Evolutionary conservation across 1,140 invertebrate species (phyloP), one percentile per base, ranked within the genome.

Genomic region (Aphidius ervi): DNA sequence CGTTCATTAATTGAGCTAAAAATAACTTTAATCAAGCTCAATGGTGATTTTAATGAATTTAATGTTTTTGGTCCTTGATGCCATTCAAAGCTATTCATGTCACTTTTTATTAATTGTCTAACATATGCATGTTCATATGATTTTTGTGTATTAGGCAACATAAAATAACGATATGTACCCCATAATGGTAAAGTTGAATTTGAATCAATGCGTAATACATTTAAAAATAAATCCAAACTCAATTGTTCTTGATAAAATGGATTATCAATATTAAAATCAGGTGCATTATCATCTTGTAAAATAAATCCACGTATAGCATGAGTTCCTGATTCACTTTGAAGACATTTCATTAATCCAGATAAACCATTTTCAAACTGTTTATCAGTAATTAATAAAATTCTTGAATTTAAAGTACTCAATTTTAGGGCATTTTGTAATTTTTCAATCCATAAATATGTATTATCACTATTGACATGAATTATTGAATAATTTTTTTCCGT

Each of bases 51-150:
- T 16, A 65, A 61, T 1, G 6, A 39, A 3, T 53, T 65, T 39
- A 70, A 62, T 16, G 74, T 58, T 48, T 82, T 72, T 20, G 82
- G 81, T 57, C 85, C 88, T 75, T 90, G 79, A 1, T 95, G 78
- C 95, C 95, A 98, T 10, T 77, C 84, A 2, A 98, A 72, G 42
- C 90, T 90, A 0, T 88, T 90, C 20, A 98, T 16, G 16, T 16
- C 16, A 16, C 16, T 1, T 16, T 16, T 16, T 16, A 16, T 16
- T 16, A 16, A 16, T 16, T 16, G 16, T 16, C 16, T 16, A 16
- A 16, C 16, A 16, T 16, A 16, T 16, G 16, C 16, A 16, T 16
- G 16, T 0, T 16, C 16, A 16, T 16, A 16, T 16, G 16, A 16
- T 16, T 16, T 16, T 16, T 16, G 16, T 16, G 16, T 16, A 16